Evolutionary conservation across 2,888 invertebrate species (phyloP), one percentile per base, ranked within the genome.

Genomic region (Steromphala cineraria): DNA sequence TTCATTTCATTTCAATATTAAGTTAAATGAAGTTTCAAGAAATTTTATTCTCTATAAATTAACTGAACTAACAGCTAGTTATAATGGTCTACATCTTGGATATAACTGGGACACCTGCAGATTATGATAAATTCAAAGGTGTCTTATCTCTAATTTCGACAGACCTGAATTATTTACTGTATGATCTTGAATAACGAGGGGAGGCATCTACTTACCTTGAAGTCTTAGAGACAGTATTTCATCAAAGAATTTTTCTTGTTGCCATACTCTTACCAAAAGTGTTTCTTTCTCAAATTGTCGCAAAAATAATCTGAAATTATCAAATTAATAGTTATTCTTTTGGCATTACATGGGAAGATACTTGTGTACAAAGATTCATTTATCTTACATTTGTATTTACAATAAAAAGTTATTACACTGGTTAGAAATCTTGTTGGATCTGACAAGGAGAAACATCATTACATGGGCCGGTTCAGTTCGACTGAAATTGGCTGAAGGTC

Each of bases 211-310:
- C 40, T 15, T 78, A 79, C 81, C 79, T 13, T 21, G 76, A 46
- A 82, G 55, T 40, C 79, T 62, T 15, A 82, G 36, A 21, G 76
- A 21, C 19, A 74, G 52, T 31, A 79, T 71, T 24, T 76, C 76
- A 67, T 75, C 81, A 77, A 77, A 79, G 31, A 53, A 76, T 15
- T 79, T 76, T 19, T 82, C 81, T 46, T 55, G 17, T n/a, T 79
- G 67, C 71, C 79, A 71, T 15, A 80, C 15, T 15, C 62, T 77
- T 1, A 15, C 53, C 62, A 71, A 17, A 24, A 82, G 21, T 8
- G 24, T 71, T 40, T 52, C 56, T 40, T 31, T 67, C 21, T 76
- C 81, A 19, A 71, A 71, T 15, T 79, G 67, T 53, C 79, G 62
- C 71, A 79, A 19, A 7, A 79, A 53, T n/a, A 31, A 17, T 19